These are phyloP conservation scores for Helicoverpa assulta DNA, from an alignment of 2,888 invertebrate species.

Conservation along the genomic window DNA sequence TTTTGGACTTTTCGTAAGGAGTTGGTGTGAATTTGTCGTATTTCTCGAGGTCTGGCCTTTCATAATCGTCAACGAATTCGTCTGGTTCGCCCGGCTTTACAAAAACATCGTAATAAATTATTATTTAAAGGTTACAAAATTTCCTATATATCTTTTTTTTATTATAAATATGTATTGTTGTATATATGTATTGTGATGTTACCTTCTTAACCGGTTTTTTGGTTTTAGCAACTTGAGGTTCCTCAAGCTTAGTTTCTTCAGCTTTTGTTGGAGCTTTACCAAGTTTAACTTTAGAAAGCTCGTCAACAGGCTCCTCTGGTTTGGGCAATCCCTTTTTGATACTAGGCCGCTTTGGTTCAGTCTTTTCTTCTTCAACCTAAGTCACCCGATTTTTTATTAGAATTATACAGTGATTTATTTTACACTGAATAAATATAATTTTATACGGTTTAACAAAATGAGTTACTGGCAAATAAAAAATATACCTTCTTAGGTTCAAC, in stretches of 20 bases:
- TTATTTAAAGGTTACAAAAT: not conserved
- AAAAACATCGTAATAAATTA: slow-evolving; percentile 12
- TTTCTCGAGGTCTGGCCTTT: slow-evolving; percentile 93
- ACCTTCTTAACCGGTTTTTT: slow-evolving; percentile 84
- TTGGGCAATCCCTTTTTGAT: slow-evolving; percentile 85
- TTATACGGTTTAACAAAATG: not conserved
- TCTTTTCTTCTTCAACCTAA: slow-evolving; percentile 81
- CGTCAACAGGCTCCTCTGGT: slow-evolving; percentile 85
- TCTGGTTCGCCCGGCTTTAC: slow-evolving; percentile 84
- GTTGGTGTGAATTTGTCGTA: slow-evolving; percentile 91
- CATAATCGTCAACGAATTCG: slow-evolving; percentile 93
- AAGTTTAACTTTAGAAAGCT: slow-evolving; percentile 83
- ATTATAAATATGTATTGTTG: not conserved
- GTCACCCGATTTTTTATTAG: slow-evolving; percentile 18
- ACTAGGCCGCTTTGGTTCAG: slow-evolving; percentile 78
- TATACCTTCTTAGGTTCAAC: slow-evolving; percentile 78
- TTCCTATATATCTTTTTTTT: not conserved
- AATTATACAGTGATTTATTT: not conserved
- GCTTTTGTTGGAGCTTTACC: slow-evolving; percentile 81
- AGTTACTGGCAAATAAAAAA: not conserved
- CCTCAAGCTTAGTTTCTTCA: slow-evolving; percentile 78
- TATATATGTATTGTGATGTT: slow-evolving; percentile 49
- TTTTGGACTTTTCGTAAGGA: slow-evolving; percentile 81
- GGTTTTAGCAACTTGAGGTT: slow-evolving; percentile 81
- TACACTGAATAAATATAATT: not conserved